A percentile compares a stretch with the other conserved stretches of the same genome.
These are phyloP conservation scores for Rhinogobius similis DNA, from an alignment of 2,113 vertebrate genomes.

Conservation along the genomic window DNA sequence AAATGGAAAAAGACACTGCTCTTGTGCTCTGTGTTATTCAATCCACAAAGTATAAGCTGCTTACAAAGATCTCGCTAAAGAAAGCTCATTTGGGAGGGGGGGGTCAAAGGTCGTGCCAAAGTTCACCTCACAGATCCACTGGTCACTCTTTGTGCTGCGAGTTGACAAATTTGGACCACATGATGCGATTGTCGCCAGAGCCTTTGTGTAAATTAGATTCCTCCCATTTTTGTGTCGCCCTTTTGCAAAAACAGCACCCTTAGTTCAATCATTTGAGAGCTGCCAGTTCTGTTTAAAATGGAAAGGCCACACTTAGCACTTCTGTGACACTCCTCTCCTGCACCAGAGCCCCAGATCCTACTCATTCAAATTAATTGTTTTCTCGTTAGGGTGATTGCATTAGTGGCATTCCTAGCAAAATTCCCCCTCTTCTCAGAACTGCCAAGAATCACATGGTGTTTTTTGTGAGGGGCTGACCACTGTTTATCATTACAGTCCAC, in stretches of 20 bases:
- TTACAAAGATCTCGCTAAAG: constrained; percentile 32
- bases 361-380: constrained; percentile 54
- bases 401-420: constrained; percentile 65
- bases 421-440: constrained; percentile 50
- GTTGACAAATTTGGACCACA: constrained; percentile 65
- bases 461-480: constrained; percentile 48
- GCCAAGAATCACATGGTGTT: constrained; percentile 68
- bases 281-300: constrained; percentile 15
- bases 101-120: constrained; percentile 64
- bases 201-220: constrained; percentile 60
- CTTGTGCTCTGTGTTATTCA: constrained; percentile 19
- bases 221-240: constrained; percentile 30
- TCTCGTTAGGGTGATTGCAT: constrained; percentile 72
- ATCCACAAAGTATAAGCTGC: constrained; percentile 17
- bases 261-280: constrained; percentile 9
- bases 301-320: constrained; percentile 9
- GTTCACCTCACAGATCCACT: constrained; percentile 58
- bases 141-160: constrained; percentile 61
- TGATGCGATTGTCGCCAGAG: constrained; percentile 57
- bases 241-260: constrained; percentile 17
- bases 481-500: constrained; percentile 65
- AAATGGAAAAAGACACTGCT: background rate
- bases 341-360: constrained; percentile 21
- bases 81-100: constrained; percentile 21
- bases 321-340: background rate